Base-by-base conservation (phyloP, 2,113 vertebrate genomes). In the Hipposideros armiger region DNA sequence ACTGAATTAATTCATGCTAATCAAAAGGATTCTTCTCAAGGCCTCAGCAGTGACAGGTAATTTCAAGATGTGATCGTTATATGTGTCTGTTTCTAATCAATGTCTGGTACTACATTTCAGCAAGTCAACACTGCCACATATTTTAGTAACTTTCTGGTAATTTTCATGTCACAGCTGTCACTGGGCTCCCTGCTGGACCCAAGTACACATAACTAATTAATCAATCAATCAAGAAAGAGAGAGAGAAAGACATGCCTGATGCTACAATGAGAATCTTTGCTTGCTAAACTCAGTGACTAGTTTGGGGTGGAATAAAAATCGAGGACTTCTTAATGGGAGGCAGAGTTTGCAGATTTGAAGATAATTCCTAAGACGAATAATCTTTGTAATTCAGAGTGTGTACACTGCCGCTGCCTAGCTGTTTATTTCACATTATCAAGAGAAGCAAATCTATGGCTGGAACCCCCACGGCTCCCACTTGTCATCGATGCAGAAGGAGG, bases 131-230 rank as follows among this genome's bases (percentile, higher is more conserved):
- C 87, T 66, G 94, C 66, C 95, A 93, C 93, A 82, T 95, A 96
- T 95, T 97, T 97, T 91, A 87, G 92, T 95, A 94, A 94, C 91
- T 98, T 96, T 95, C 96, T 28, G n/a, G 94, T 97, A 97, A 97
- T 96, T 98, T 98, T 97, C 92, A 95, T 96, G 96, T 96, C 95
- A 97, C 96, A 94, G 93, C 87, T 96, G 96, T 98, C 86, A 83
- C 97, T 84, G 73, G 96, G 87, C 67, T 95, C 94, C 95, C 96
- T 64, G 96, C 94, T 97, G 95, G 93, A 96, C 97, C 74, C 92
- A 96, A 97, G 83, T 94, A 93, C 90, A 98, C 90, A 93, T 60
- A 97, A 96, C 96, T 97, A 97, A 97, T 98, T 97, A 97, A 98
- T 98, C 96, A 97, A 96, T 98, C 96, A 97, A 95, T 96, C 95